phyloP scores from a whole-genome alignment of 2,888 invertebrate species.

The Microctonus brassicae region DNA sequence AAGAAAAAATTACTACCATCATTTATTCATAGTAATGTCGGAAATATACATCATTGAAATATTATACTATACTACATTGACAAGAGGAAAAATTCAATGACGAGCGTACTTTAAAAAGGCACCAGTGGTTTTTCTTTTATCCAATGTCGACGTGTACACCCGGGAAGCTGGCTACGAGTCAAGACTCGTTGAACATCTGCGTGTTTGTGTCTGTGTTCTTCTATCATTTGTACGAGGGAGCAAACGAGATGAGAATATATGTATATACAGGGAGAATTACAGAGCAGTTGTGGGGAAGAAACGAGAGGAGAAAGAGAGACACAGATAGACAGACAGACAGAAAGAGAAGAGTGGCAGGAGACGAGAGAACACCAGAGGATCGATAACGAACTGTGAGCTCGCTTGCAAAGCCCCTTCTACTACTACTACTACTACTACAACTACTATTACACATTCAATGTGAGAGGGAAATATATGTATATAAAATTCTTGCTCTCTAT shows the following conservation, averaged over 20 bases:
- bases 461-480: not conserved
- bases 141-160: constrained; percentile 5
- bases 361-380: constrained; percentile 38
- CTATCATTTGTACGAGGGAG: not conserved
- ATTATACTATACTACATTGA: constrained; percentile 9
- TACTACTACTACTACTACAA: not conserved
- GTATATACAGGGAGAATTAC: no score
- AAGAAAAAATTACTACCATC: no score
- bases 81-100: constrained; percentile 13
- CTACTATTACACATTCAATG: not conserved
- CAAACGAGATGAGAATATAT: constrained; percentile 32
- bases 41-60: not conserved
- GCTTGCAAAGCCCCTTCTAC: constrained; percentile 31
- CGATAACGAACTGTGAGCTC: constrained; percentile 49
- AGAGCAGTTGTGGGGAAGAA: not conserved
- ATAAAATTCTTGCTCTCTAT: constrained; percentile 8
- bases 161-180: constrained; percentile 13
- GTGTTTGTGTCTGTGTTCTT: constrained; percentile 1
- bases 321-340: not conserved
- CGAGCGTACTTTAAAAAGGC: constrained; percentile 21
- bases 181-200: constrained; percentile 5
- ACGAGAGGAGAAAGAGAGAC: constrained; percentile 25
- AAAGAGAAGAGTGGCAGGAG: not conserved
- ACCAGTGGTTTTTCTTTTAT: constrained; percentile 20
- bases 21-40: no score